phyloP scores from a whole-genome alignment of 2,888 invertebrate species.

The Malthinus flaveolus region DNA sequence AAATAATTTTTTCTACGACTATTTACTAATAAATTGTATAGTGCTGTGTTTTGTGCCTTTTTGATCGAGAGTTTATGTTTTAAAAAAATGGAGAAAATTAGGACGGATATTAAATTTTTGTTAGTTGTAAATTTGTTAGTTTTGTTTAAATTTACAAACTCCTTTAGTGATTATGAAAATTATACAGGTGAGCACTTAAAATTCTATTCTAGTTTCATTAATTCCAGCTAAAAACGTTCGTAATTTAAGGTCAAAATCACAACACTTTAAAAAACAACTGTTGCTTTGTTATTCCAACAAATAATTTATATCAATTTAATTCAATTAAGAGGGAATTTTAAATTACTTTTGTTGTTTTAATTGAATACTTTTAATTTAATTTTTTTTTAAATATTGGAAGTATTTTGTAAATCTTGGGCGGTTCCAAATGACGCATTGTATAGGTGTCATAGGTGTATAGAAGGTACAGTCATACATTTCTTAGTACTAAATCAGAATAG shows the following conservation, averaged over 20 bases:
- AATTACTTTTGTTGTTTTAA: not conserved
- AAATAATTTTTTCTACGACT: too few relatives aligned
- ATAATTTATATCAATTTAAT: not conserved
- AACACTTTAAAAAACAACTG: not conserved
- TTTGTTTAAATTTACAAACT: too few relatives aligned
- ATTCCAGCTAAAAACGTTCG: too few relatives aligned
- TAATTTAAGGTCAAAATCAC: too few relatives aligned
- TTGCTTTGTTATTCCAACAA: slow-evolving; percentile 1
- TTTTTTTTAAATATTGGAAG: slow-evolving; percentile 1
- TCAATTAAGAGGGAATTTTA: not conserved
- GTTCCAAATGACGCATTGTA: slow-evolving; percentile 5
- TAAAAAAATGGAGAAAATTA: not conserved
- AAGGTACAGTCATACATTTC: slow-evolving; percentile 1
- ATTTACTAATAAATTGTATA: not conserved
- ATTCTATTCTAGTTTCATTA: too few relatives aligned
- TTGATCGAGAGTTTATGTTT: not conserved
- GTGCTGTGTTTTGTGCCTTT: not conserved
- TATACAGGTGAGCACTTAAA: too few relatives aligned
- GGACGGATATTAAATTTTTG: not conserved
- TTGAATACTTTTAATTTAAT: not conserved
- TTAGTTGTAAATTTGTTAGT: too few relatives aligned
- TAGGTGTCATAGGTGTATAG: not conserved
- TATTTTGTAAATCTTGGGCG: slow-evolving; percentile 1
- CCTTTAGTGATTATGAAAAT: too few relatives aligned
- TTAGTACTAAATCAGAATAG: not conserved